phyloP scores from a whole-genome alignment of 92 coral and sea anemone species.

The Siderastrea siderea region DNA sequence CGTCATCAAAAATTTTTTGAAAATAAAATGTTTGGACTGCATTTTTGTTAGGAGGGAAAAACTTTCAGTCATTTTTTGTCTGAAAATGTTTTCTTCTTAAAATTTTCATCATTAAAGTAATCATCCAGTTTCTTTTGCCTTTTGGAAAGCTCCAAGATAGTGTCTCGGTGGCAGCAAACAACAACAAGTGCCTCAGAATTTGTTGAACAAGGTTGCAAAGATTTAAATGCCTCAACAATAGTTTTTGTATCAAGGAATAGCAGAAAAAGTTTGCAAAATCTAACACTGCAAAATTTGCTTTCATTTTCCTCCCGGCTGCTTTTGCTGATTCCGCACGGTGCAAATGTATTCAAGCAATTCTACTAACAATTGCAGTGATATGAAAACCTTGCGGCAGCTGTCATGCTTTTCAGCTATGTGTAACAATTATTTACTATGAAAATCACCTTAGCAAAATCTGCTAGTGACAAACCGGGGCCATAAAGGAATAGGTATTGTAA shows the following conservation, averaged over 20 bases:
- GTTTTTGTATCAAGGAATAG: not conserved
- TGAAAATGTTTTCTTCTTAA: too few species aligned
- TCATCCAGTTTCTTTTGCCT: too few species aligned
- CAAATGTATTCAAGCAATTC: not conserved
- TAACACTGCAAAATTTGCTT: not conserved
- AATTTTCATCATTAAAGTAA: too few species aligned
- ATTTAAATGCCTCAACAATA: too few species aligned
- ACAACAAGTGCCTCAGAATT: too few species aligned
- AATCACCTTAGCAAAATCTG: slow-evolving; percentile 2
- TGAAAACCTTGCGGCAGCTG: not conserved
- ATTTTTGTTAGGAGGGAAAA: too few species aligned
- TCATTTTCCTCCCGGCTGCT: slow-evolving; percentile 13
- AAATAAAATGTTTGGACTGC: too few species aligned
- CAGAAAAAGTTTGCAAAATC: not conserved
- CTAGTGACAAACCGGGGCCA: slow-evolving; percentile 3
- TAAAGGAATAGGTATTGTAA: not conserved
- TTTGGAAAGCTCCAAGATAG: too few species aligned
- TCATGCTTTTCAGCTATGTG: not conserved
- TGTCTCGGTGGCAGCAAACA: too few species aligned
- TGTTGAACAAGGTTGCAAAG: too few species aligned
- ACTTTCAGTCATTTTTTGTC: too few species aligned
- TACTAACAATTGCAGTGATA: not conserved
- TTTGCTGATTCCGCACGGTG: not conserved
- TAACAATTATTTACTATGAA: not conserved
- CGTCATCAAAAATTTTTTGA: too few species aligned